These are phyloP conservation scores for Drosophila melanica DNA, from an alignment of 1,140 invertebrate genomes.

Conservation along the genomic window DNA sequence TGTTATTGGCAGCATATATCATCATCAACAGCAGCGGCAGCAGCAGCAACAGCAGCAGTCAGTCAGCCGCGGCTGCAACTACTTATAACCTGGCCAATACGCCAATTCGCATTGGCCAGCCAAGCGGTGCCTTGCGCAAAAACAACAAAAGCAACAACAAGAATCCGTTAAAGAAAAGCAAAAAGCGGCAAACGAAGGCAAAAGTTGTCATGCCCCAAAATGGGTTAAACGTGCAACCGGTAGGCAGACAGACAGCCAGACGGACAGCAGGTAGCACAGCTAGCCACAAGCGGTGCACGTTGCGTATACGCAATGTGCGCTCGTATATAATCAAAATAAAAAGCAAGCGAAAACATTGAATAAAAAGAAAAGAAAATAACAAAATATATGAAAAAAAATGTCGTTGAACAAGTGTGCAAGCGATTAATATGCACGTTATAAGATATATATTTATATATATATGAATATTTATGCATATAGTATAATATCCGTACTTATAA, in stretches of 20 bases:
- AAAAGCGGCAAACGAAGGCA: slow-evolving; percentile 58
- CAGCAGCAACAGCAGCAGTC: slow-evolving; percentile 18
- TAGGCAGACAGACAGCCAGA: slow-evolving; percentile 18
- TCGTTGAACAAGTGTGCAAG: slow-evolving; percentile 18
- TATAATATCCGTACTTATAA: slow-evolving; percentile 16
- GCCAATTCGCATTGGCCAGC: slow-evolving; percentile 45
- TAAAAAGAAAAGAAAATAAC: slow-evolving; percentile 34
- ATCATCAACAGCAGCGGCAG: slow-evolving; percentile 41
- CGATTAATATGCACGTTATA: slow-evolving; percentile 11
- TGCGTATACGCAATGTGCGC: slow-evolving; percentile 71
- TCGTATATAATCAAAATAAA: slow-evolving; percentile 62
- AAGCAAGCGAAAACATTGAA: slow-evolving; percentile 40
- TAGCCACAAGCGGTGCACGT: slow-evolving; percentile 42
- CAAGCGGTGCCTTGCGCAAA: slow-evolving; percentile 37
- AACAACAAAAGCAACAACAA: slow-evolving; percentile 1
- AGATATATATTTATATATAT: background rate
- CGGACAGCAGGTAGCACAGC: slow-evolving; percentile 6
- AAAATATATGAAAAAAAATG: slow-evolving; percentile 31
- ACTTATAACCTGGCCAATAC: slow-evolving; percentile 34
- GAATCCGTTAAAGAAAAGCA: slow-evolving; percentile 37
- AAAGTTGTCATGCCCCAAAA: slow-evolving; percentile 78
- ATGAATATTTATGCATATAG: background rate
- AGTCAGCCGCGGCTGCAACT: slow-evolving; percentile 44
- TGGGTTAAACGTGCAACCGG: slow-evolving; percentile 77
- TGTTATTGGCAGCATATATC: slow-evolving; percentile 59